Base-by-base conservation (phyloP, 1,140 invertebrate genomes). In the Oscheius sp. region DNA sequence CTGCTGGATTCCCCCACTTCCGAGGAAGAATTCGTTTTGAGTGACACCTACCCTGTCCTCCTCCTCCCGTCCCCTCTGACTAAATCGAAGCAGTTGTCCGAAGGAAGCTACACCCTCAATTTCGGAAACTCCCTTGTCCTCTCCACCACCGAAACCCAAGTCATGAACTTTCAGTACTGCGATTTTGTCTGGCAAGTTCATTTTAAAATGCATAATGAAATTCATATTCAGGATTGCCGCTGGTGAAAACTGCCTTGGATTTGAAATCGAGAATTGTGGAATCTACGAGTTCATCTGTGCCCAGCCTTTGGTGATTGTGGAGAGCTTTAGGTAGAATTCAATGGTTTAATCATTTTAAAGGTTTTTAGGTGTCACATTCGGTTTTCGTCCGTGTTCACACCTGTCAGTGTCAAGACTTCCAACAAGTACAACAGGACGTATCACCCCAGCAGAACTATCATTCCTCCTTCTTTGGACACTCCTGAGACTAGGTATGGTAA, bases 231-330 rank as follows among this genome's bases (percentile, higher is more conserved):
- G 67, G 67, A 55, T 68, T 36, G 67, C 49, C 15, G 55, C 67
- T n/a, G 67, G 67, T 10, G 67, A 68, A 26, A 49, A 68, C 23
- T 68, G 67, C 15, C 31, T 68, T 26, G 67, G 67, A 35, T 61
- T 68, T 42, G 67, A 55, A 35, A 23, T 68, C 3, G 45, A 46
- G 4, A 45, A 68, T 28, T 45, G 38, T 34, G 67, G 67, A 26
- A 42, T 61, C 18, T 61, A 58, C 23, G 67, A 68, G 18, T 68
- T 59, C 23, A 55, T 55, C 20, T 58, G 49, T 13, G 67, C 49
- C 28, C 49, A 68, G 23, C 49, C 67, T 0, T 31, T 68, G 7
- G n/a, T 68, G 0, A 58, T 68, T 35, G 45, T 68, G 29, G 67
- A 68, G 23, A 49, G 55, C 28, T 61, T 68, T 32, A 59, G 67